Conservation (phyloP, 2,888 invertebrate genomes). For the Miltochrista miniata region DNA sequence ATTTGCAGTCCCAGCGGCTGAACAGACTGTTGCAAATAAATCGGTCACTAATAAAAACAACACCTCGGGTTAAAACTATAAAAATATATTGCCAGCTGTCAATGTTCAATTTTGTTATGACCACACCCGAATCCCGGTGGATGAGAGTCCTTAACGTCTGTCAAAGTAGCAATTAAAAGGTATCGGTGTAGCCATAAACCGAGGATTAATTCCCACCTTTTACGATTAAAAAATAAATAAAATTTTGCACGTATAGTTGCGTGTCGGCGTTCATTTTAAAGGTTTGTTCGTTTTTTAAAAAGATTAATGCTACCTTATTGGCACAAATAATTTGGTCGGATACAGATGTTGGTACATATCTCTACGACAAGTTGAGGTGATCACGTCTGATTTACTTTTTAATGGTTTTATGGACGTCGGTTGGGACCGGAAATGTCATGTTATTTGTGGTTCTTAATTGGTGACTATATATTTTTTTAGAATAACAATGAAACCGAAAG, state of each 20-base stretch:
- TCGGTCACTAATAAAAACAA: conserved; percentile 74
- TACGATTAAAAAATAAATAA: conserved; percentile 54
- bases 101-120: conserved; percentile 68
- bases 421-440: conserved; percentile 38
- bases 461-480: conserved; percentile 23
- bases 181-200: conserved; percentile 73
- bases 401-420: conserved; percentile 59
- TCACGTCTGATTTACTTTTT: conserved; percentile 55
- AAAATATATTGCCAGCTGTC: conserved; percentile 73
- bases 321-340: conserved; percentile 49
- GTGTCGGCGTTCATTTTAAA: conserved; percentile 52
- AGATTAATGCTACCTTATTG: conserved; percentile 55
- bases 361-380: conserved; percentile 33
- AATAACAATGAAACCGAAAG: conserved; percentile 15
- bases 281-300: conserved; percentile 46
- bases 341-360: conserved; percentile 32
- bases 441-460: conserved; percentile 37
- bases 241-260: conserved; percentile 52
- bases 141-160: conserved; percentile 73
- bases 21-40: conserved; percentile 64
- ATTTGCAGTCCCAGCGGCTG: conserved; percentile 64
- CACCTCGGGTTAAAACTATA: conserved; percentile 68
- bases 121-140: conserved; percentile 71
- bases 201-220: conserved; percentile 64
- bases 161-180: conserved; percentile 81